Evolutionary conservation across 2,797 vertebrate species (phyloP).

Genomic region (Falco novaeseelandiae): DNA sequence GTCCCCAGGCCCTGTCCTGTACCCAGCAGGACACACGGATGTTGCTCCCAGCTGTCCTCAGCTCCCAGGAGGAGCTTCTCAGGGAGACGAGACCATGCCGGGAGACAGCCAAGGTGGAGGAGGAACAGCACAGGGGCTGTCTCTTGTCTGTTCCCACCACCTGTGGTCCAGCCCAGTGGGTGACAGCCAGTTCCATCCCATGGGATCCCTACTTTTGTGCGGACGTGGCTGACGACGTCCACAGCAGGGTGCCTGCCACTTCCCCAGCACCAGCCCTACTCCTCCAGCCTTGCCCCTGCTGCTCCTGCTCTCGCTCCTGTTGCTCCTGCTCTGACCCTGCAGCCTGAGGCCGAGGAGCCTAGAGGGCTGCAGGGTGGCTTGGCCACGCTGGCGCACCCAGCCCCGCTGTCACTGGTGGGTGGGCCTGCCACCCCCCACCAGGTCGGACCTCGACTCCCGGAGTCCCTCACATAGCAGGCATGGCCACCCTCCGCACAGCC

Average conservation of each 20-base stretch:
- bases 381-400: neutral
- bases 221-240: accelerated
- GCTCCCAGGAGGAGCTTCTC: neutral
- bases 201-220: neutral
- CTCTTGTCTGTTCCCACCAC: neutral
- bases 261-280: neutral
- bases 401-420: neutral
- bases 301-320: neutral
- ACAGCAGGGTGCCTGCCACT: neutral
- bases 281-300: neutral
- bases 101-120: neutral
- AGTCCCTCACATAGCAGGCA: neutral
- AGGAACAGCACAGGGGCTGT: neutral
- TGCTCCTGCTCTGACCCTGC: neutral
- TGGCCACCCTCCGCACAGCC: accelerated
- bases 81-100: neutral
- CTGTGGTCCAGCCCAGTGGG: neutral
- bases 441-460: accelerated
- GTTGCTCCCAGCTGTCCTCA: neutral
- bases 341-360: neutral
- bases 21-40: neutral
- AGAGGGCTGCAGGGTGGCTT: neutral
- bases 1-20: neutral
- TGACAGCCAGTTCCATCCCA: neutral
- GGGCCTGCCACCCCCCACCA: neutral